These are phyloP conservation scores for Trissolcus japonicus DNA, from an alignment of 2,888 invertebrate genomes.

Conservation along the genomic window DNA sequence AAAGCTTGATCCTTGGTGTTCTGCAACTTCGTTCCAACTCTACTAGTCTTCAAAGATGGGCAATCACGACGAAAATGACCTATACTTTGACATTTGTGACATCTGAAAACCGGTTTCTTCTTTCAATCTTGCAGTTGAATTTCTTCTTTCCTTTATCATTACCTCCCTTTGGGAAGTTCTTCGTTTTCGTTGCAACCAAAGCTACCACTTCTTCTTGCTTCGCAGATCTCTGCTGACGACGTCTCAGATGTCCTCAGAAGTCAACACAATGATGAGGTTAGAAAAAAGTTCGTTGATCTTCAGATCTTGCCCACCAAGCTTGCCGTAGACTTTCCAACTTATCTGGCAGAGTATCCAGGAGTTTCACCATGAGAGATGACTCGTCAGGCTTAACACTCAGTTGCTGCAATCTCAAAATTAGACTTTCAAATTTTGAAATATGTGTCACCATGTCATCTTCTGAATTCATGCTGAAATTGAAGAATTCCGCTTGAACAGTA, in stretches of 20 bases:
- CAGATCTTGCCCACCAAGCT: conserved; percentile 41
- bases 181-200: no score
- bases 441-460: conserved; percentile 42
- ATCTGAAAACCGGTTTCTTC: not conserved
- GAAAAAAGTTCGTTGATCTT: conserved; percentile 43
- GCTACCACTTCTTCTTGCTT: no score
- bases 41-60: not conserved
- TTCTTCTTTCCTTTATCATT: no score
- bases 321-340: conserved; percentile 43
- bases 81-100: not conserved
- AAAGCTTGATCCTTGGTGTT: conserved; percentile 16
- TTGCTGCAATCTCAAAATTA: conserved; percentile 39
- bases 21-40: not conserved
- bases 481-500: conserved; percentile 47
- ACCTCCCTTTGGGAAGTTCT: no score
- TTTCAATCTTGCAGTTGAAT: not conserved
- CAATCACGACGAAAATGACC: conserved; percentile 23
- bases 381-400: conserved; percentile 49
- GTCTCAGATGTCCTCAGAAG: no score
- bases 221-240: no score
- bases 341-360: conserved; percentile 42
- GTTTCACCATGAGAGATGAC: conserved; percentile 43
- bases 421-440: conserved; percentile 40
- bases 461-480: conserved; percentile 28
- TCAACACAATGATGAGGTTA: no score